Conservation (phyloP, 2,888 invertebrate genomes). For the Cosmorhoe ocellata region DNA sequence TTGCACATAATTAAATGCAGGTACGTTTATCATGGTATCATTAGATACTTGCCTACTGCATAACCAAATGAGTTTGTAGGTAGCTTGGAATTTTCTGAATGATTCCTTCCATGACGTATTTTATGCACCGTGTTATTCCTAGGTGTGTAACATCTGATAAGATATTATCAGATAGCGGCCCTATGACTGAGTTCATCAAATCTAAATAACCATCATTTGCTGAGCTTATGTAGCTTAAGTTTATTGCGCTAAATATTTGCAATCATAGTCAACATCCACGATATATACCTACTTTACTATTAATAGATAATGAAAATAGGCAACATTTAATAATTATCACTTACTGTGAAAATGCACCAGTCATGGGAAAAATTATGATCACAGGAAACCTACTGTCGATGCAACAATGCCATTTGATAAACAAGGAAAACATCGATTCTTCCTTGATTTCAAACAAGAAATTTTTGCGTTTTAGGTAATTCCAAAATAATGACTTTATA, state of each 20-base stretch:
- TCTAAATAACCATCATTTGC: constrained; percentile 25
- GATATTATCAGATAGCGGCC: constrained; percentile 32
- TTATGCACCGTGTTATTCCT: constrained; percentile 32
- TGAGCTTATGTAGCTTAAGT: constrained; percentile 18
- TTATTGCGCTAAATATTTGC: constrained; percentile 19
- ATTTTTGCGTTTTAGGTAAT: too few relatives aligned
- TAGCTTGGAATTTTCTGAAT: not conserved
- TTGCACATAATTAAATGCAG: constrained; percentile 15
- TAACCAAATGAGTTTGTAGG: too few relatives aligned
- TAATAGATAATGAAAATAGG: too few relatives aligned
- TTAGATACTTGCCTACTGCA: not conserved
- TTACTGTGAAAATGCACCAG: too few relatives aligned
- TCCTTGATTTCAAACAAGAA: too few relatives aligned
- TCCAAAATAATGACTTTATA: not conserved
- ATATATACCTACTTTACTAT: too few relatives aligned
- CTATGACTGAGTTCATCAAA: constrained; percentile 3
- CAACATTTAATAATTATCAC: too few relatives aligned
- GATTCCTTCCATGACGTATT: constrained; percentile 10
- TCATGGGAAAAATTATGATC: not conserved
- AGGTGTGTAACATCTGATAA: constrained; percentile 42
- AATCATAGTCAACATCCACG: constrained; percentile 17
- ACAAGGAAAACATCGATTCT: too few relatives aligned
- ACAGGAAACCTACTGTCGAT: too few relatives aligned
- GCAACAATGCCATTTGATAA: too few relatives aligned
- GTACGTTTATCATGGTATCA: constrained; percentile 21